Percentiles rank a stretch among this genome's conserved stretches.
phyloP scores from a whole-genome alignment of 2,113 vertebrate species.

The Ploceus nigricollis region DNA sequence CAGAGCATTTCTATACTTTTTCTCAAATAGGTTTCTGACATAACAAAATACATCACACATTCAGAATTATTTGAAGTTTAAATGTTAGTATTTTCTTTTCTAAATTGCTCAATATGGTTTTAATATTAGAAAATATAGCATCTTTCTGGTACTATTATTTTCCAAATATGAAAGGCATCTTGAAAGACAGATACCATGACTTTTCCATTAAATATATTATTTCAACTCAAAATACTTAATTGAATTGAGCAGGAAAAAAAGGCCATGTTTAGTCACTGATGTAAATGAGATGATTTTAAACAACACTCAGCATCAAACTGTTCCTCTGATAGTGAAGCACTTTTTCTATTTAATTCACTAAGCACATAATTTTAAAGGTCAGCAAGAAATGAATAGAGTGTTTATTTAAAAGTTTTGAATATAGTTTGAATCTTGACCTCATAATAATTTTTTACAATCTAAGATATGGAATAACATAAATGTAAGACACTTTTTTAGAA shows the following conservation, averaged over 20 bases:
- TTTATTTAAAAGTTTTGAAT: neutral
- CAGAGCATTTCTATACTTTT: neutral
- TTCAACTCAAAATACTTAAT: neutral
- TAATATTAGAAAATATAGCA: neutral
- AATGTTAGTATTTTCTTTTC: neutral
- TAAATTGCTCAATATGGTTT: neutral
- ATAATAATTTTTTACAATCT: neutral
- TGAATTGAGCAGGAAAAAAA: neutral
- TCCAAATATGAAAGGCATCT: neutral
- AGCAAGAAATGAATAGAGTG: neutral
- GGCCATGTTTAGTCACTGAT: neutral
- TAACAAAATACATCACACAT: neutral
- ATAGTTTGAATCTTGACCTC: neutral
- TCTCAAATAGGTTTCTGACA: neutral
- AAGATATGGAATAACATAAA: neutral
- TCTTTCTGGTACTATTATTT: neutral
- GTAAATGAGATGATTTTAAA: neutral
- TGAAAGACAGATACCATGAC: neutral
- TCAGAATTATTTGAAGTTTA: neutral
- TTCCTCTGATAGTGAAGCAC: neutral
- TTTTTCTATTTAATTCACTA: neutral
- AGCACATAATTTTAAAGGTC: neutral
- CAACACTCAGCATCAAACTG: neutral
- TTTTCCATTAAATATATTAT: neutral
- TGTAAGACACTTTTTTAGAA: neutral